These are phyloP conservation scores for Lipophrys pholis DNA, from an alignment of 2,113 vertebrate species.

Conservation along the genomic window DNA sequence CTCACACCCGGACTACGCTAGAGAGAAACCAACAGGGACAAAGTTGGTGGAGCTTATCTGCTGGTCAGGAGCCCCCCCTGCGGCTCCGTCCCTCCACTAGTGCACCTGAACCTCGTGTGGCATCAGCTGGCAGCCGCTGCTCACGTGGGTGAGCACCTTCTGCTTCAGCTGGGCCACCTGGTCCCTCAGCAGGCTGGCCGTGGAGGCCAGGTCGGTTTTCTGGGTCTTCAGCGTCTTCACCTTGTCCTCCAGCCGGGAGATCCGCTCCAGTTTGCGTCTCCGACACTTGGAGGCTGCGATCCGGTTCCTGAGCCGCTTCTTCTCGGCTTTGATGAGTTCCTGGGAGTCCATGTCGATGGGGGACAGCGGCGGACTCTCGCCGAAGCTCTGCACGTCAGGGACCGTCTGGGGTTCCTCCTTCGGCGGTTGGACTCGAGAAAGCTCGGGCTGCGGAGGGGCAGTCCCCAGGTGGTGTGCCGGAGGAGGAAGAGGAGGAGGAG, in stretches of 20 bases:
- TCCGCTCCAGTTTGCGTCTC: constrained; percentile 94
- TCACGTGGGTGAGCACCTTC: constrained; percentile 95
- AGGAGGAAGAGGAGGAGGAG: constrained; percentile 42
- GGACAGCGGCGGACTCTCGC: constrained; percentile 92
- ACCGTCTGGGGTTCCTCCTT: constrained; percentile 97
- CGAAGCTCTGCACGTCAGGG: constrained; percentile 93
- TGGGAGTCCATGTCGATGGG: constrained; percentile 96
- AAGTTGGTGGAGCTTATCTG: constrained; percentile 61
- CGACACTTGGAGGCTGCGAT: constrained; percentile 97
- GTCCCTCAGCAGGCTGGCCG: constrained; percentile 90
- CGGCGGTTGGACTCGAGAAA: constrained; percentile 76
- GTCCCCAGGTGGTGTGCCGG: constrained; percentile 78
- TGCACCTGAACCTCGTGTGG: constrained; percentile 84
- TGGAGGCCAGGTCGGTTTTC: constrained; percentile 94
- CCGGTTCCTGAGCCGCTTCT: constrained; percentile 93
- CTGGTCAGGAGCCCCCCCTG: constrained; percentile 45
- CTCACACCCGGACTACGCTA: constrained; percentile 45
- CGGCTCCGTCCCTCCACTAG: constrained; percentile 42
- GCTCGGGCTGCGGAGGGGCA: constrained; percentile 69
- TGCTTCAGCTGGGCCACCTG: constrained; percentile 97
- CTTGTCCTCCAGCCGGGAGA: constrained; percentile 96
- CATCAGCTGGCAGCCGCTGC: constrained; percentile 90
- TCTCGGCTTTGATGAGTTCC: constrained; percentile 94
- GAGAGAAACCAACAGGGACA: constrained; percentile 40
- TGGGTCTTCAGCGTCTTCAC: constrained; percentile 94